Percentiles rank a stretch among this genome's conserved stretches.
phyloP scores from a whole-genome alignment of 2,888 invertebrate species.

The Drosophila flavopinicola region DNA sequence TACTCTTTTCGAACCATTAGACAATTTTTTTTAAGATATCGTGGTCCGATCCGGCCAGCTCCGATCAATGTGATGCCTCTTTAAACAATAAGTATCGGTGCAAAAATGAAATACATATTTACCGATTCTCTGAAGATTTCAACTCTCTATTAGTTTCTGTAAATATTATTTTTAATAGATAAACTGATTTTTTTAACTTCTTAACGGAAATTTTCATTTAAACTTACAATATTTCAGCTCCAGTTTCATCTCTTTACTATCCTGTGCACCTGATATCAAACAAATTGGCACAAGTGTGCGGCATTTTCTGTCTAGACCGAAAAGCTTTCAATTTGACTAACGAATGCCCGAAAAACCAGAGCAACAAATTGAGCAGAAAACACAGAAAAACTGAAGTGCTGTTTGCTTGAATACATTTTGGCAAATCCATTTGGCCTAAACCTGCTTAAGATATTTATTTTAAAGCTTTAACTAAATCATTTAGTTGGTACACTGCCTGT shows the following conservation, averaged over 20 bases:
- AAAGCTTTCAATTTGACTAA: background rate
- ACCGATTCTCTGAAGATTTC: too few species aligned
- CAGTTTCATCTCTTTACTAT: conserved; percentile 1
- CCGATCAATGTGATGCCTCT: too few species aligned
- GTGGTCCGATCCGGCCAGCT: too few species aligned
- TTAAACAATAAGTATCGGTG: too few species aligned
- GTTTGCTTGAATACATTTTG: conserved; percentile 14
- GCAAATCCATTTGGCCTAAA: conserved; percentile 14
- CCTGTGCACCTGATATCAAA: background rate
- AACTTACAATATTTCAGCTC: background rate
- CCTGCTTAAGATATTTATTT: conserved; percentile 6
- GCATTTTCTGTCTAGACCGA: conserved; percentile 9
- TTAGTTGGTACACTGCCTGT: background rate
- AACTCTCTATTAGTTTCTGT: too few species aligned
- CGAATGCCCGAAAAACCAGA: background rate
- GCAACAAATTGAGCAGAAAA: conserved; percentile 19
- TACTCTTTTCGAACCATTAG: too few species aligned
- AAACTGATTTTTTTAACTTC: too few species aligned
- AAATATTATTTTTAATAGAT: too few species aligned
- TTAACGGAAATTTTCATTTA: too few species aligned
- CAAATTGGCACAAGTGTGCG: background rate
- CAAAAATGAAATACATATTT: too few species aligned
- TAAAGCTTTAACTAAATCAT: conserved; percentile 6
- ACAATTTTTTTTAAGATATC: too few species aligned
- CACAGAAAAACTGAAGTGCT: background rate